Evolutionary conservation across 2,797 vertebrate genomes (phyloP).

Genomic region (Pipistrellus nathusii): DNA sequence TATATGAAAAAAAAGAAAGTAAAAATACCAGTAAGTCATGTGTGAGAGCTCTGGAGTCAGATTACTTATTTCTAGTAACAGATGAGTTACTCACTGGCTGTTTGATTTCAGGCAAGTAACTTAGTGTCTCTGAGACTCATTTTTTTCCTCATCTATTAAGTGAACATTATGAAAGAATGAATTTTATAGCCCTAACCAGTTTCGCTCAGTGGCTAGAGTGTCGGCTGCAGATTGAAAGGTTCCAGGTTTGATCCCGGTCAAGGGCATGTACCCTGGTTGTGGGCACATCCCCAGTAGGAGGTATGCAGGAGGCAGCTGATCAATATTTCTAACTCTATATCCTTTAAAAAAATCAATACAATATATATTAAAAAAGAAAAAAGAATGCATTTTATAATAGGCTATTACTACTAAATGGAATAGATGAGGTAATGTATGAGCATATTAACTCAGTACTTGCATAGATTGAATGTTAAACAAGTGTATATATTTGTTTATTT

Average conservation of each 20-base stretch:
- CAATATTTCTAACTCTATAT: no score
- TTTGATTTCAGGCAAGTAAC: slow-evolving; percentile 38
- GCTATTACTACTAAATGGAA: background rate
- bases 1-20: background rate
- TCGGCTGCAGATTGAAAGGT: no score
- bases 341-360: no score
- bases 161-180: background rate
- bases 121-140: background rate
- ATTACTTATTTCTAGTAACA: background rate
- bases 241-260: no score
- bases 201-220: no score
- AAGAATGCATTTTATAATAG: background rate
- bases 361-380: no score
- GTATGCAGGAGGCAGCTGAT: no score
- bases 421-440: background rate
- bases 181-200: background rate
- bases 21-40: background rate
- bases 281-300: no score
- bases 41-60: background rate
- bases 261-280: no score
- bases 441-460: background rate
- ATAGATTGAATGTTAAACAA: background rate
- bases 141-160: slow-evolving; percentile 56
- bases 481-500: background rate
- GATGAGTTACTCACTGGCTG: background rate